phyloP scores from a whole-genome alignment of 2,888 invertebrate species.

The Eupelmus urozonus region DNA sequence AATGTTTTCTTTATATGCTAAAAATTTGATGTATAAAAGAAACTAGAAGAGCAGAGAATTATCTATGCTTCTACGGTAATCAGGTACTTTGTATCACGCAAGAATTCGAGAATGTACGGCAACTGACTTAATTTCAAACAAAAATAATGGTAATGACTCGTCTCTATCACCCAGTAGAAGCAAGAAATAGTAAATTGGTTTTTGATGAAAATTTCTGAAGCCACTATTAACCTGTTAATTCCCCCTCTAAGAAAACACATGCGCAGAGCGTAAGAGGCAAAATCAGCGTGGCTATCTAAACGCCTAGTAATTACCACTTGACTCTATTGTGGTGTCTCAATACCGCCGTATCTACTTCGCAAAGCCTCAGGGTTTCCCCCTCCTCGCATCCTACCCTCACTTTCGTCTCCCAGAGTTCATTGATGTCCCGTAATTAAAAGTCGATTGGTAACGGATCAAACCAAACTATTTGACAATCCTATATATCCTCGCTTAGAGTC shows the following conservation, averaged over 20 bases:
- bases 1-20: too few species aligned
- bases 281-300: slow-evolving; percentile 39
- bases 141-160: slow-evolving; percentile 70
- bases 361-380: background rate
- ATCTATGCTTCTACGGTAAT: too few species aligned
- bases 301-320: slow-evolving; percentile 54
- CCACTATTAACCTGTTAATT: slow-evolving; percentile 74
- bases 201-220: slow-evolving; percentile 66
- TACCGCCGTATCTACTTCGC: slow-evolving; percentile 2
- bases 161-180: background rate
- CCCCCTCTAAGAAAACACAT: slow-evolving; percentile 64
- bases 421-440: slow-evolving; percentile 53
- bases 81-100: slow-evolving; percentile 71
- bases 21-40: too few species aligned
- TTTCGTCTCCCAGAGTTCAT: slow-evolving; percentile 11
- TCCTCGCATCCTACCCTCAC: too few species aligned
- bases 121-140: slow-evolving; percentile 74
- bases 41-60: too few species aligned
- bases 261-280: slow-evolving; percentile 43
- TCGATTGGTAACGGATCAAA: slow-evolving; percentile 43
- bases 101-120: slow-evolving; percentile 60
- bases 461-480: slow-evolving; percentile 15
- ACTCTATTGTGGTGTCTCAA: slow-evolving; percentile 19
- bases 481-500: background rate
- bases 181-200: slow-evolving; percentile 74